A percentile compares a stretch with the other conserved stretches of the same genome.
These are phyloP conservation scores for Sitta europaea DNA, from an alignment of 2,113 vertebrate species.

Conservation along the genomic window DNA sequence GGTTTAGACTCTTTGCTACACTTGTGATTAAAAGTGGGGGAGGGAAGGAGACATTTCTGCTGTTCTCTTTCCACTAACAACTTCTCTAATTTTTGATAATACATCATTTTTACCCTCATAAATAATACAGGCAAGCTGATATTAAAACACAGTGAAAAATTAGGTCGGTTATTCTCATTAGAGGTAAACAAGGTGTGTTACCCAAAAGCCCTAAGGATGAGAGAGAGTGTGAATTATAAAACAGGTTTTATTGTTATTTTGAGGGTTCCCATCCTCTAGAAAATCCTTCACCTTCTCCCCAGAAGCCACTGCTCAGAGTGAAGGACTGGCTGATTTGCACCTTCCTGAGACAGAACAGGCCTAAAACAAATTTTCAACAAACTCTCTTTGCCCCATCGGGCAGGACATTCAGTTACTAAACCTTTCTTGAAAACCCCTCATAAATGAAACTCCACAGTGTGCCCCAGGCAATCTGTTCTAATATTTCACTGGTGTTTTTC, in stretches of 20 bases:
- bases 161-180: background rate
- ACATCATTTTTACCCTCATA: background rate
- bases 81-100: background rate
- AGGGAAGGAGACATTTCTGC: background rate
- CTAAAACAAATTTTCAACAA: background rate
- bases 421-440: background rate
- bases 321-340: background rate
- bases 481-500: background rate
- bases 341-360: background rate
- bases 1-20: background rate
- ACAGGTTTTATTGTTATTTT: background rate
- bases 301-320: background rate
- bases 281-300: background rate
- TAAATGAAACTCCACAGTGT: background rate
- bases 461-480: background rate
- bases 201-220: background rate
- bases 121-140: background rate
- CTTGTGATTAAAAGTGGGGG: background rate
- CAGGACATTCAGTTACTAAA: rapidly evolving
- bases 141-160: background rate
- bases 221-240: background rate
- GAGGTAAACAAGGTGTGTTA: background rate
- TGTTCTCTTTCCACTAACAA: background rate
- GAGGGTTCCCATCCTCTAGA: background rate
- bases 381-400: background rate